Evolutionary conservation across 2,888 invertebrate genomes (phyloP).

Genomic region (Tetragnatha montana): DNA sequence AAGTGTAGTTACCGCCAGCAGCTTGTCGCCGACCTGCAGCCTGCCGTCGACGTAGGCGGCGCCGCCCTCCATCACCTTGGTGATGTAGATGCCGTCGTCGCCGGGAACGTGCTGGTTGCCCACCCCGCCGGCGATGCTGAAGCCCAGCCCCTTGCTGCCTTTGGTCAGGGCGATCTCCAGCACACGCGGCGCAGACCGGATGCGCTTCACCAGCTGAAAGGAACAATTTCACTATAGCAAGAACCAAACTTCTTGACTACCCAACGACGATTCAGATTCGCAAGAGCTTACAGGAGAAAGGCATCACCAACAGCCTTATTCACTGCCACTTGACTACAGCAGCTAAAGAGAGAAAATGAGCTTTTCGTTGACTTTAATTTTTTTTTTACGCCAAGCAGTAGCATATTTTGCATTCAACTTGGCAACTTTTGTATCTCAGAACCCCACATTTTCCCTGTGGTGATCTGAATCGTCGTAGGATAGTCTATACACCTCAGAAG

Average conservation of each 20-base stretch:
- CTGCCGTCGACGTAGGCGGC: constrained; percentile 95
- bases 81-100: constrained; percentile 97
- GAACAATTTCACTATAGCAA: not conserved
- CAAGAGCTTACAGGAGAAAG: not conserved
- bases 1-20: constrained; percentile 52
- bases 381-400: too few relatives aligned
- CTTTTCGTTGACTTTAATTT: too few relatives aligned
- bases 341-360: too few relatives aligned
- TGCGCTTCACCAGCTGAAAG: constrained; percentile 79
- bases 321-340: too few relatives aligned
- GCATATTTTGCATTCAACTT: too few relatives aligned
- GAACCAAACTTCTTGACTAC: not conserved
- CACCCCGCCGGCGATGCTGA: constrained; percentile 98
- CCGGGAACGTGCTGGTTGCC: constrained; percentile 93
- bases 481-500: too few relatives aligned
- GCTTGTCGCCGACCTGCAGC: constrained; percentile 78
- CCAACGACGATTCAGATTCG: not conserved
- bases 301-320: too few relatives aligned
- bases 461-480: too few relatives aligned
- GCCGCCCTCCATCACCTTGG: constrained; percentile 95
- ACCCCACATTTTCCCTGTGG: too few relatives aligned
- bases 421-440: too few relatives aligned
- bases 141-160: constrained; percentile 95
- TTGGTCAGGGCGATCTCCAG: constrained; percentile 71
- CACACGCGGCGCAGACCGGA: constrained; percentile 37